phyloP scores from a whole-genome alignment of 2,113 vertebrate genomes.

The Aphelocoma coerulescens region DNA sequence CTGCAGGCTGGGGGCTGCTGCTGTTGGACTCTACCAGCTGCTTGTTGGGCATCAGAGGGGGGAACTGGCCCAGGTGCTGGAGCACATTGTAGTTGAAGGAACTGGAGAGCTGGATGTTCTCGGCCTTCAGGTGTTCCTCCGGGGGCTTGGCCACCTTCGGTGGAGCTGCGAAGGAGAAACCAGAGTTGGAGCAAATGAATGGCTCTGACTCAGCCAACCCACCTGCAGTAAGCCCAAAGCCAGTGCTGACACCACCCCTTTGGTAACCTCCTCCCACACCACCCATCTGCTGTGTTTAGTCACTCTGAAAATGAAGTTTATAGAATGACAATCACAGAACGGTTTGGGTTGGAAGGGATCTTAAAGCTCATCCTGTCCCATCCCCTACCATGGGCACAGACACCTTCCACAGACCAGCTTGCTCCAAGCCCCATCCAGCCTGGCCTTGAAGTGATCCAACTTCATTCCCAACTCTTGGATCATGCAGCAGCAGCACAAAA shows the following conservation, averaged over 20 bases:
- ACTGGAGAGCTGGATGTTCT: constrained; percentile 79
- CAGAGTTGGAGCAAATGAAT: neutral
- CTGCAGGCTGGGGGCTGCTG: constrained; percentile 67
- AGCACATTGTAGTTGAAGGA: constrained; percentile 86
- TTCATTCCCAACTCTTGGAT: rapidly evolving
- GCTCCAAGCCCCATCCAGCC: neutral
- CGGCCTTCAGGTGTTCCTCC: constrained; percentile 87
- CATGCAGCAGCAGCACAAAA: neutral
- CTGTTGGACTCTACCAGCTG: constrained; percentile 83
- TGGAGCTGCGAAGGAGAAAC: constrained; percentile 71
- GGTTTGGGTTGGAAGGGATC: neutral
- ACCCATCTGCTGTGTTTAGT: neutral
- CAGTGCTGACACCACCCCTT: neutral
- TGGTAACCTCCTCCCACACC: neutral
- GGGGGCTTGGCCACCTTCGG: constrained; percentile 83
- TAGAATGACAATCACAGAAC: neutral
- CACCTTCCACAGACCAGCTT: neutral
- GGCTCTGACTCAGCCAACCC: neutral
- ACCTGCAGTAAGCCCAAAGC: rapidly evolving
- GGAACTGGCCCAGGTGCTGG: constrained; percentile 96
- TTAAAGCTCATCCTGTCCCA: neutral
- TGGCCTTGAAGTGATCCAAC: neutral
- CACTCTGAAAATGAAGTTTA: neutral
- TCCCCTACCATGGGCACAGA: neutral
- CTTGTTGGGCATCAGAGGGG: constrained; percentile 92